These are phyloP conservation scores for Hydractinia symbiolongicarpus DNA, from an alignment of 30 jellyfish, hydroid and myxozoan genomes.

Conservation along the genomic window DNA sequence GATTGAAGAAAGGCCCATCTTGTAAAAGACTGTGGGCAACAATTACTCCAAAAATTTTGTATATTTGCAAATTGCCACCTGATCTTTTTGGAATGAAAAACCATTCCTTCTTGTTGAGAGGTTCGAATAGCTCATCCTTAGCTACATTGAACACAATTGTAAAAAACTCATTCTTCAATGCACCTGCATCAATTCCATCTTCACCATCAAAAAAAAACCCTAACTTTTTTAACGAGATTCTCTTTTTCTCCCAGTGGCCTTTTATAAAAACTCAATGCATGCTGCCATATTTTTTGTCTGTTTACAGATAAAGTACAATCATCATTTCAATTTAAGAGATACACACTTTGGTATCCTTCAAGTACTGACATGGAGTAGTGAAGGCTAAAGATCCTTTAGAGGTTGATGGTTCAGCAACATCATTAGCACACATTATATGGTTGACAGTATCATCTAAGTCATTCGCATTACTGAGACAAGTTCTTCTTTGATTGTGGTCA, in stretches of 20 bases:
- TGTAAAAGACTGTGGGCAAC: constrained; percentile 50
- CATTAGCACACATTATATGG: neutral
- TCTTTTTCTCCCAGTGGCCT: neutral
- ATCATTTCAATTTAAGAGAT: neutral
- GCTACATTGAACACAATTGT: constrained; percentile 8
- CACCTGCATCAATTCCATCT: constrained; percentile 21
- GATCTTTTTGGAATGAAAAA: constrained; percentile 46
- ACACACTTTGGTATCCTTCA: neutral
- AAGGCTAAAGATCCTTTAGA: too few species aligned
- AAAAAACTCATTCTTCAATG: constrained; percentile 1
- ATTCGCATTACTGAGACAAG: neutral
- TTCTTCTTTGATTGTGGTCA: neutral
- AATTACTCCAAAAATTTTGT: constrained; percentile 40
- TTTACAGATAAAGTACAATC: neutral
- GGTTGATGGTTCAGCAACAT: too few species aligned
- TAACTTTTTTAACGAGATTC: neutral
- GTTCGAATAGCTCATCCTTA: constrained; percentile 4
- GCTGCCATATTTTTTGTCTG: neutral
- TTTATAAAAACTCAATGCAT: constrained; percentile 5
- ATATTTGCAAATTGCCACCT: constrained; percentile 46
- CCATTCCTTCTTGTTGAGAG: constrained; percentile 1
- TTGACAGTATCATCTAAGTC: constrained; percentile 3
- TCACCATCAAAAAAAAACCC: constrained; percentile 1
- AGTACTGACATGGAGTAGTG: too few species aligned
- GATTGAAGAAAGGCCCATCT: constrained; percentile 35